Evolutionary conservation across 2,113 vertebrate genomes (phyloP).

Genomic region (Hippotragus niger): DNA sequence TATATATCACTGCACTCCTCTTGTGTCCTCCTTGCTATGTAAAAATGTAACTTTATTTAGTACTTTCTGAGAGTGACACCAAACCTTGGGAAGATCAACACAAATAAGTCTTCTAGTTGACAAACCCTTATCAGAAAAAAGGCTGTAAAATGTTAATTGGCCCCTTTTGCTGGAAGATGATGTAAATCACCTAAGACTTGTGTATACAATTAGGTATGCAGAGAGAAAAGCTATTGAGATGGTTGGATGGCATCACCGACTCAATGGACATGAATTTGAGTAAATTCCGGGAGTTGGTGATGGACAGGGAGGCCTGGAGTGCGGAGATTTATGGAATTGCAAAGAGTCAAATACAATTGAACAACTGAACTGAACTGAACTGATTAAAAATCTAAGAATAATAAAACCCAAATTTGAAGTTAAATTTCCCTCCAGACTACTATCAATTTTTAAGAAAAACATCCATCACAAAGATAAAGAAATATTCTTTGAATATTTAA

Average conservation of each 20-base stretch:
- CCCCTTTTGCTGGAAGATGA: too few relatives aligned
- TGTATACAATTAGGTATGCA: too few relatives aligned
- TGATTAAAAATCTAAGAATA: conserved; percentile 55
- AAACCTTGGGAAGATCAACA: too few relatives aligned
- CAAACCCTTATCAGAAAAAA: too few relatives aligned
- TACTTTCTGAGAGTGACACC: too few relatives aligned
- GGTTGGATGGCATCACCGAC: fast-evolving
- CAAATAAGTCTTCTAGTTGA: too few relatives aligned
- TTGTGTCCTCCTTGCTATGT: too few relatives aligned
- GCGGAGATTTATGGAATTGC: neutral
- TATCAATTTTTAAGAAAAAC: neutral
- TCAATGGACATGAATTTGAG: neutral
- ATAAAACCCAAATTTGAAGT: conserved; percentile 38
- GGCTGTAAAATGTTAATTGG: too few relatives aligned
- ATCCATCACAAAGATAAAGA: conserved; percentile 48
- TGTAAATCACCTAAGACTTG: too few relatives aligned
- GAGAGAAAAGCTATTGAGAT: neutral
- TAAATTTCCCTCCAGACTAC: neutral
- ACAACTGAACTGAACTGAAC: neutral
- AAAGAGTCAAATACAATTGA: neutral
- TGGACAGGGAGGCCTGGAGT: neutral
- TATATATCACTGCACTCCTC: too few relatives aligned
- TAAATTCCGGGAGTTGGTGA: neutral
- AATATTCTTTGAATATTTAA: conserved; percentile 35
- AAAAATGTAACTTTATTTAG: too few relatives aligned